These are phyloP conservation scores for Sphyrna mokarran DNA, from an alignment of 2,113 vertebrate species.

Conservation along the genomic window DNA sequence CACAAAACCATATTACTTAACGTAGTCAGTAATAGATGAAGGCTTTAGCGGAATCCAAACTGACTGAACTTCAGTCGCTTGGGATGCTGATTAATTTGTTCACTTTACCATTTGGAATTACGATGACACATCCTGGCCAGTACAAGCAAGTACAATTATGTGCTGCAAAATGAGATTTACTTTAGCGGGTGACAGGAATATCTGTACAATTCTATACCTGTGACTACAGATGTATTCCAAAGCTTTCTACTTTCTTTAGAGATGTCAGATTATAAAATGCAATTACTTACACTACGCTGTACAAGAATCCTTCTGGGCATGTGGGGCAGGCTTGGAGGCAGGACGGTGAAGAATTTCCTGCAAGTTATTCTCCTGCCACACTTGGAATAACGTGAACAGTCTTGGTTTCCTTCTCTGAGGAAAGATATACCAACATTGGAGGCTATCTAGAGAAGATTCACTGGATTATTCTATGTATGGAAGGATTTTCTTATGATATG, in stretches of 20 bases:
- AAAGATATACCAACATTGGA: no score
- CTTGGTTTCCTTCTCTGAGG: no score
- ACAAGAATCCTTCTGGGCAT: not conserved
- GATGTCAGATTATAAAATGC: not conserved
- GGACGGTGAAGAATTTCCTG: no score
- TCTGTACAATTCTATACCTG: not conserved
- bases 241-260: not conserved
- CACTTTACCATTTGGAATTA: not conserved
- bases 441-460: no score
- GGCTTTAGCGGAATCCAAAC: not conserved
- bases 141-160: not conserved
- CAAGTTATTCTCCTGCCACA: not conserved
- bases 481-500: no score
- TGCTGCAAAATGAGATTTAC: not conserved
- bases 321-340: not conserved
- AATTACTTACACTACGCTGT: not conserved
- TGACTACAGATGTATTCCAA: not conserved
- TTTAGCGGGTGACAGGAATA: not conserved
- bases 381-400: no score
- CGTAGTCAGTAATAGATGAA: not conserved
- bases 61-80: not conserved
- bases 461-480: no score
- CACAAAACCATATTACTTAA: not conserved
- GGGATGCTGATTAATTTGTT: not conserved
- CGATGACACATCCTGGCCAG: not conserved